Percentiles rank a stretch among this genome's conserved stretches.
These are phyloP conservation scores for Peucedramus taeniatus DNA, from an alignment of 2,113 vertebrate genomes.

Conservation along the genomic window DNA sequence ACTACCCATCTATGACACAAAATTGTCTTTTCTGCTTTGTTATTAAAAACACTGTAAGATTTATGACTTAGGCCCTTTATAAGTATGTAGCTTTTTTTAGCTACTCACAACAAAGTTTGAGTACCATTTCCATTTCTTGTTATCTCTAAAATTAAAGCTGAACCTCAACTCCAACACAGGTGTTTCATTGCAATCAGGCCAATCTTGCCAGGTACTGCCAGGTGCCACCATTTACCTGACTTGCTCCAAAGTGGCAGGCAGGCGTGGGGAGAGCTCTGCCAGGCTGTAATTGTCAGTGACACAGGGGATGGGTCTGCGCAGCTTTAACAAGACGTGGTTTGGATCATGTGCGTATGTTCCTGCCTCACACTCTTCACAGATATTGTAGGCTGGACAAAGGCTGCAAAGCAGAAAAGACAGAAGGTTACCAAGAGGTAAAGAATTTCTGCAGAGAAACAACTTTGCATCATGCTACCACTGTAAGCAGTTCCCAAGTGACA, in stretches of 20 bases:
- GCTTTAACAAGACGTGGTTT: slow-evolving; percentile 87
- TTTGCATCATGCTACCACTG: not conserved
- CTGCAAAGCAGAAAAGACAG: slow-evolving; percentile 60
- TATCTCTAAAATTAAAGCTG: not conserved
- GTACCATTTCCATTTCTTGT: not conserved
- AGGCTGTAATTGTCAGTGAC: slow-evolving; percentile 22
- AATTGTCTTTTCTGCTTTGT: no score
- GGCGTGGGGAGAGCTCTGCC: slow-evolving; percentile 17
- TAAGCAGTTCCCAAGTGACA: not conserved
- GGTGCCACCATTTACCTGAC: slow-evolving; percentile 60
- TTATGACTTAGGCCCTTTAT: not conserved
- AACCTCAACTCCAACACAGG: not conserved
- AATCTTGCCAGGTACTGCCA: not conserved
- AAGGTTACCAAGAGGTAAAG: not conserved
- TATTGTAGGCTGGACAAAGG: slow-evolving; percentile 88
- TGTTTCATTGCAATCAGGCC: not conserved
- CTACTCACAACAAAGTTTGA: not conserved
- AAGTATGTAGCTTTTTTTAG: not conserved
- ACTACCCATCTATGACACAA: not conserved
- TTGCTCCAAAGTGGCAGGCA: slow-evolving; percentile 74
- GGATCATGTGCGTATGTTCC: slow-evolving; percentile 85
- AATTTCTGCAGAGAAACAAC: not conserved
- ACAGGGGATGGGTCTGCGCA: slow-evolving; percentile 77
- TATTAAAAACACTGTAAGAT: not conserved
- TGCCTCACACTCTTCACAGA: slow-evolving; percentile 86